phyloP scores from a whole-genome alignment of 1,140 invertebrate genomes.

The Oppia nitens region DNA sequence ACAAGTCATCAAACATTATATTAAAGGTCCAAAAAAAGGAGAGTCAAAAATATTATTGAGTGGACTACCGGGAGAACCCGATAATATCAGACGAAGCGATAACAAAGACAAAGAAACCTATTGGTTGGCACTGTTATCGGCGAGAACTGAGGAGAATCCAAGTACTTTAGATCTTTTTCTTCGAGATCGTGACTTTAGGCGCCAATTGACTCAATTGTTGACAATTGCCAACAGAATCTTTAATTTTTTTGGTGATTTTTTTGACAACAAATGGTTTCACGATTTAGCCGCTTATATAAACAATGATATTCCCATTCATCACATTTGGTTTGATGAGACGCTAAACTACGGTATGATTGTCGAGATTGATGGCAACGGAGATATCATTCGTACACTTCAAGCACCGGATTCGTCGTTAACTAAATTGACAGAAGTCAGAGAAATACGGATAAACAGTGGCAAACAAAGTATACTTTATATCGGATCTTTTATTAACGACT shows the following conservation, averaged over 20 bases:
- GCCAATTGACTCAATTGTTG: too few species aligned
- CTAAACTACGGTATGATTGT: constrained; percentile 35
- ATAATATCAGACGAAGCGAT: constrained; percentile 51
- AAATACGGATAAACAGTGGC: neutral
- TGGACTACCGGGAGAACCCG: constrained; percentile 58
- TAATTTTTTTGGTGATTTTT: constrained; percentile 14
- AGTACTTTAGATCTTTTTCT: constrained; percentile 26
- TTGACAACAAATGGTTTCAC: neutral
- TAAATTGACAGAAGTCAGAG: neutral
- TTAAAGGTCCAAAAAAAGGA: constrained; percentile 49
- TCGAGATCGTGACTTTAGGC: too few species aligned
- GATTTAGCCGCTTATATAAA: too few species aligned
- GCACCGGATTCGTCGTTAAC: neutral
- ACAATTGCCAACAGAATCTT: too few species aligned
- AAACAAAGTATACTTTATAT: neutral
- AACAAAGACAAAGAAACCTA: constrained; percentile 43
- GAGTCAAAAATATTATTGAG: constrained; percentile 48
- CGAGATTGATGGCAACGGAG: constrained; percentile 44
- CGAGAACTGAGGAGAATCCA: constrained; percentile 24
- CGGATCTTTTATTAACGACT: neutral
- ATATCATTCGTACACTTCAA: constrained; percentile 32
- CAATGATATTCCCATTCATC: too few species aligned
- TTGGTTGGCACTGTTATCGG: constrained; percentile 39
- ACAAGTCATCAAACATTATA: constrained; percentile 46
- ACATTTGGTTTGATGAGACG: too few species aligned